Evolutionary conservation across 2,888 invertebrate species (phyloP).

Genomic region (Clunio marinus): DNA sequence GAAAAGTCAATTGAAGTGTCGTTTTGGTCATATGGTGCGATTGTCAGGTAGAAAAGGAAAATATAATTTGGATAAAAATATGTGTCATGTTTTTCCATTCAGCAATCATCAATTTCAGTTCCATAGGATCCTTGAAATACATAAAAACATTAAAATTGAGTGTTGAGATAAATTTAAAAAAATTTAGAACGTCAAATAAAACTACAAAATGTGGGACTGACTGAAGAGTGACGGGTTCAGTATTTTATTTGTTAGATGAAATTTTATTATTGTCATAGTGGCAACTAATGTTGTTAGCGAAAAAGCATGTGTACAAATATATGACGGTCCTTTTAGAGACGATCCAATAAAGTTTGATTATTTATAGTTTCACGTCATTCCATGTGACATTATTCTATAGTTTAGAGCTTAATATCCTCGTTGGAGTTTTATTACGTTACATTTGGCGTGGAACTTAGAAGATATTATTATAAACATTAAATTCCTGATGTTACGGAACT

Average conservation of each 20-base stretch:
- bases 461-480: too few relatives aligned
- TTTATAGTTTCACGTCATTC: conserved; percentile 33
- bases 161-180: background rate
- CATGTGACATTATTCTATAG: conserved; percentile 22
- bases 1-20: background rate
- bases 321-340: background rate
- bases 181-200: background rate
- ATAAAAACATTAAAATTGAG: background rate
- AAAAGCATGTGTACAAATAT: background rate
- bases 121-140: too few relatives aligned
- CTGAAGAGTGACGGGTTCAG: too few relatives aligned
- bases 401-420: conserved; percentile 1
- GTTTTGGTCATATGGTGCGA: conserved; percentile 11
- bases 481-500: too few relatives aligned
- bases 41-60: conserved; percentile 15
- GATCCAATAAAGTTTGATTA: conserved; percentile 31
- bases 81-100: conserved; percentile 10
- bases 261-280: background rate
- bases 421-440: conserved; percentile 9
- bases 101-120: background rate
- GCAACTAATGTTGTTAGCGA: background rate
- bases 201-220: background rate
- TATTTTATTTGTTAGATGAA: background rate
- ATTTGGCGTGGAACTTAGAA: conserved; percentile 6
- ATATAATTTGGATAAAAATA: conserved; percentile 5